Evolutionary conservation across 1,140 invertebrate species (phyloP).

Genomic region (Cepaea nemoralis): DNA sequence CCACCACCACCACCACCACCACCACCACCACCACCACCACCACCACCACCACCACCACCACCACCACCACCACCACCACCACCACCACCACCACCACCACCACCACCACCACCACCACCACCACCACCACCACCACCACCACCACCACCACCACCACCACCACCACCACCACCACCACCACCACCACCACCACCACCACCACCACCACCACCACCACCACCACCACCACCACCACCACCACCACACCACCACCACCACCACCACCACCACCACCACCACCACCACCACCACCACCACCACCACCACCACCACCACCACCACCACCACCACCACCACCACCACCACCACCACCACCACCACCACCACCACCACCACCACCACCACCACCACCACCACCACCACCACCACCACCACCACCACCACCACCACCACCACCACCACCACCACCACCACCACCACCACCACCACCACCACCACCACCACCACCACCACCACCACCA

Average conservation of each 20-base stretch:
- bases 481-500: constrained; percentile 8
- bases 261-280: background rate
- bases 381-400: constrained; percentile 10
- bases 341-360: background rate
- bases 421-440: constrained; percentile 2
- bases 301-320: background rate
- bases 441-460: constrained; percentile 8
- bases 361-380: background rate
- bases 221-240: too few relatives aligned
- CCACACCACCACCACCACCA: too few relatives aligned
- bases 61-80: constrained; percentile 8
- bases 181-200: background rate
- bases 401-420: constrained; percentile 12
- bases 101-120: background rate
- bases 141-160: constrained; percentile 9
- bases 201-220: background rate
- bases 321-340: background rate
- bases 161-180: constrained; percentile 19
- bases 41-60: constrained; percentile 4
- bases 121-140: constrained; percentile 17
- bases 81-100: constrained; percentile 13
- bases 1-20: constrained; percentile 19
- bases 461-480: constrained; percentile 8
- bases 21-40: constrained; percentile 28
- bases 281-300: background rate